Conservation (phyloP, 2,113 vertebrate genomes). For the Menura novaehollandiae region DNA sequence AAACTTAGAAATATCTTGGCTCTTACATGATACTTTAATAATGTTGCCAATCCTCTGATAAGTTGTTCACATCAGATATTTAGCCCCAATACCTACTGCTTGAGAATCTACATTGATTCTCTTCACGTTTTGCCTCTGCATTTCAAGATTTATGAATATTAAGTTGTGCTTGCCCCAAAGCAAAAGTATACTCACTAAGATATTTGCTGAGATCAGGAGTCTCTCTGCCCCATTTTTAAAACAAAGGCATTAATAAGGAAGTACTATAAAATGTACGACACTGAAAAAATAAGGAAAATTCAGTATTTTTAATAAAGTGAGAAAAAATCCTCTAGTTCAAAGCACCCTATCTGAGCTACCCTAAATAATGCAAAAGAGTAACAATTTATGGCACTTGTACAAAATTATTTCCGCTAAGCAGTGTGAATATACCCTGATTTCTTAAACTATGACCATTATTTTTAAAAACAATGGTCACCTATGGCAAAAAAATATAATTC, state of each 20-base stretch:
- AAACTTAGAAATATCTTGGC: conserved; percentile 65
- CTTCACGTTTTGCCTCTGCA: conserved; percentile 68
- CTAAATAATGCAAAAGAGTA: conserved; percentile 53
- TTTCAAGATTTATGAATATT: conserved; percentile 79
- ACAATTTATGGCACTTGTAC: neutral
- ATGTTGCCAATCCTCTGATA: conserved; percentile 75
- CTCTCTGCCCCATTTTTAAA: conserved; percentile 75
- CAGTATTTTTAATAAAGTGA: conserved; percentile 60
- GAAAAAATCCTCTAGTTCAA: conserved; percentile 46
- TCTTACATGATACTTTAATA: conserved; percentile 76
- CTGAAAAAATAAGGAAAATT: conserved; percentile 65
- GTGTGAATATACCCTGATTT: neutral
- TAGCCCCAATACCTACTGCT: conserved; percentile 75
- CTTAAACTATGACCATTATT: neutral
- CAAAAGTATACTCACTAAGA: conserved; percentile 78
- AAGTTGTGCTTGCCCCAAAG: conserved; percentile 78
- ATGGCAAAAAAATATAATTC: neutral
- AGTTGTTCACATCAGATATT: conserved; percentile 79
- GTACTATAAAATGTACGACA: conserved; percentile 50
- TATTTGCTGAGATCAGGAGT: conserved; percentile 82
- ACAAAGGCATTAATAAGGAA: conserved; percentile 75
- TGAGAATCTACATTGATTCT: conserved; percentile 72
- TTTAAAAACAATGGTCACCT: neutral
- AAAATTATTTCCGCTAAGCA: conserved; percentile 4
- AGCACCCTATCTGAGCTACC: conserved; percentile 27